Conservation (phyloP, 2,113 vertebrate species). For the Percopsis transmontana region DNA sequence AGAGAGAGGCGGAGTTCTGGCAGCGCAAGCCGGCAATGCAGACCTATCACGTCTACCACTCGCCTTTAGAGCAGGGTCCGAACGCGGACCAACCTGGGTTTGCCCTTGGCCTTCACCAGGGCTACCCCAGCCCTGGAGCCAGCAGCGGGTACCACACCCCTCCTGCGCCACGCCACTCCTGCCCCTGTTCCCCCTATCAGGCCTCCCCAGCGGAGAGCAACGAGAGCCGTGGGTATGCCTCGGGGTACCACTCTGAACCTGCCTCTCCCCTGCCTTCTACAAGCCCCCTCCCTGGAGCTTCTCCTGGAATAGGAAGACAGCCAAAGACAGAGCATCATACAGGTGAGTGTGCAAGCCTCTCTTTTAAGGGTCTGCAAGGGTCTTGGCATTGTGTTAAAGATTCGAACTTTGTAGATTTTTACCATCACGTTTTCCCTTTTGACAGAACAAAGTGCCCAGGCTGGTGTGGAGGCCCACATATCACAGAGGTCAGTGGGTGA, state of each 20-base stretch:
- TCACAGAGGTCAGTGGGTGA: conserved; percentile 67
- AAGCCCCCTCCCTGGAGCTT: conserved; percentile 40
- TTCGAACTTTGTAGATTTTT: too few relatives aligned
- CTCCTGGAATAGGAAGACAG: conserved; percentile 50
- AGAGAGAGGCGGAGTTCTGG: conserved; percentile 71
- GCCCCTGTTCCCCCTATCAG: conserved; percentile 72
- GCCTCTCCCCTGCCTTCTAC: conserved; percentile 66
- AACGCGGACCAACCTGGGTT: conserved; percentile 63
- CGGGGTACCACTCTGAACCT: conserved; percentile 75
- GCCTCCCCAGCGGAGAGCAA: conserved; percentile 68
- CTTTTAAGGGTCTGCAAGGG: not conserved
- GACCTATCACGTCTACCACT: conserved; percentile 71
- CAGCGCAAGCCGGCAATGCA: conserved; percentile 61
- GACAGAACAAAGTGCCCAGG: conserved; percentile 36
- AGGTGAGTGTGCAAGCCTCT: conserved; percentile 44
- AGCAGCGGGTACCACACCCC: conserved; percentile 78
- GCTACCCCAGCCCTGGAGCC: conserved; percentile 65
- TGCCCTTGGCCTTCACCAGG: conserved; percentile 49
- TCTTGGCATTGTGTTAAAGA: too few relatives aligned
- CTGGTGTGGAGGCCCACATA: conserved; percentile 56
- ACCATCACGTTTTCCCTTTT: not conserved
- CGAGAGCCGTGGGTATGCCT: conserved; percentile 75
- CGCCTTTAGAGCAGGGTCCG: conserved; percentile 60
- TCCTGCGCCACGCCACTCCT: conserved; percentile 63
- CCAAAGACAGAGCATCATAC: conserved; percentile 36